Evolutionary conservation across 2,113 vertebrate species (phyloP), one percentile per base, ranked within the genome.

Genomic region (Spea bombifrons): DNA sequence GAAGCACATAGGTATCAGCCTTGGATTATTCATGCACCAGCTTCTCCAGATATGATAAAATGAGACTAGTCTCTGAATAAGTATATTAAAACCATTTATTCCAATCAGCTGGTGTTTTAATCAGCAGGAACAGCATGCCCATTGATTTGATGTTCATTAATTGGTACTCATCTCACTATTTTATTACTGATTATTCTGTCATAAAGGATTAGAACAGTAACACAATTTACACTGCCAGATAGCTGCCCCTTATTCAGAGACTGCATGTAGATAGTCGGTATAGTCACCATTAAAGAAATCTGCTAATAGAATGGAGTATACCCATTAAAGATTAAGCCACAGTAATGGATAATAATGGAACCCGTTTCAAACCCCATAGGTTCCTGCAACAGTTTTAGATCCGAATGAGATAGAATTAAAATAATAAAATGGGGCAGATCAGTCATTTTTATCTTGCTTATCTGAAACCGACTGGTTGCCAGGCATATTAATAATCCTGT

Each of bases 111-210:
- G 83, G 83, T 67, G 46, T 90, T 89, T 87, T 86, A 90, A 89
- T 88, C 85, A 88, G 87, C 55, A 44, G 72, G 82, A 82, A 81
- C 79, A 84, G 83, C 82, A 83, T 75, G 81, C 75, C 82, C 86
- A 88, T 71, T 89, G 86, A 90, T 90, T 88, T 85, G 82, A 88
- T 86, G 86, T 83, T 89, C 89, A 85, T 88, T 91, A 92, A 92
- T 86, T 91, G 88, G 84, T 84, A 80, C 84, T 84, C 88, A 78
- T 55, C 87, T 78, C 73, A 71, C 80, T 46, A 79, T 84, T 91
- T 88, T 87, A 89, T 87, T 88, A 87, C 86, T 86, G 88, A 91
- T 88, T 84, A 86, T 84, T 76, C 84, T 83, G 81, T 82, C 89
- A 86, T 81, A 84, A 88, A 87, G 72, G 83, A 84, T 88, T 85